Base-by-base conservation (phyloP, 2,113 vertebrate genomes). In the Rhineura floridana region DNA sequence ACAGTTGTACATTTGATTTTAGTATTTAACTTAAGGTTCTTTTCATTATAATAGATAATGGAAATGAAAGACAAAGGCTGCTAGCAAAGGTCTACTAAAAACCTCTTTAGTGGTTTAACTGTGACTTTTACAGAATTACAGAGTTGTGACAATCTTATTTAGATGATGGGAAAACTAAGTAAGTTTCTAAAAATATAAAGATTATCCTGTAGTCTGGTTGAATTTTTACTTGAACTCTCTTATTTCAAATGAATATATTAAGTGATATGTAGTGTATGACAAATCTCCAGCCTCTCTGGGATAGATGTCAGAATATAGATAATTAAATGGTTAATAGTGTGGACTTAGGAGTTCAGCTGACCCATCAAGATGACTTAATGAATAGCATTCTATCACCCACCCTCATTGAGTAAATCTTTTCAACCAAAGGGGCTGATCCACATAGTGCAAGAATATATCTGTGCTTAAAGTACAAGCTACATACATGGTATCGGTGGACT, bases 1-100 rank as follows among this genome's bases (percentile, higher is more conserved):
- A 70, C 2, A 6, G 44, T 48, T 50, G 33, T 36, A 46, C 42
- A 39, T 94, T 93, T 85, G 92, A 50, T 89, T 88, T 7, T 83
- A 87, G 0, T 0, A 4, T 44, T 62, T 36, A 76, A 0, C 70
- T 76, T 79, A 72, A 62, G 52, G 30, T 62, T 88, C 39, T 42
- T 23, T 62, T 36, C 87, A 85, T 44, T 55, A 33, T 55, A 55
- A 83, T 30, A 3, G 86, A 82, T n/a, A n/a, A n/a, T n/a, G n/a
- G n/a, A 87, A 55, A 67, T 89, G 9, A 17, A 0, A 55, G 62
- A 82, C 81, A 86, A 87, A 82, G 36, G 1, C 23, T 69, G 52
- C 39, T 36, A 48, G 59, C 15, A 3, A 5, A 44, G 36, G 6
- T 44, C 76, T 93, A 65, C n/a, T 48, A 15, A 23, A 9, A 80